These are phyloP conservation scores for Melipona beecheii DNA, from an alignment of 2,888 invertebrate genomes.

Conservation along the genomic window DNA sequence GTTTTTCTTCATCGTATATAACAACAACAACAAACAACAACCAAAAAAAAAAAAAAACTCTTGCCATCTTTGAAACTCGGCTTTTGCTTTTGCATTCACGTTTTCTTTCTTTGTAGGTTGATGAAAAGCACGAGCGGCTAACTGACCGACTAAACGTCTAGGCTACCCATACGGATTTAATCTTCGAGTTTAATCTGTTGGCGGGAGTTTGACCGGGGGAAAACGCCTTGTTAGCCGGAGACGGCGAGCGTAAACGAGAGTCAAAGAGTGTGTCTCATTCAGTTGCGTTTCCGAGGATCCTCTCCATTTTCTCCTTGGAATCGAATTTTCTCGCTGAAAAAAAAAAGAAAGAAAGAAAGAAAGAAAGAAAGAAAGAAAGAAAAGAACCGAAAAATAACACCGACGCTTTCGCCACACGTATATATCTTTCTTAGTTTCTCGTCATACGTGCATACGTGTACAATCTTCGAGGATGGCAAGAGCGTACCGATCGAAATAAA, in stretches of 20 bases:
- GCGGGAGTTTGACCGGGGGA: slow-evolving; percentile 2
- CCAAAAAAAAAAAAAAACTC: slow-evolving; percentile 10
- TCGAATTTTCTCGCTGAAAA: background rate
- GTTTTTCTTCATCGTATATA: slow-evolving; percentile 20
- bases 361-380: too few relatives aligned
- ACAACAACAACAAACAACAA: background rate
- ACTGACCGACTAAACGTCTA: slow-evolving; percentile 44
- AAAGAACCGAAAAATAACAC: background rate
- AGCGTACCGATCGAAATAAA: slow-evolving; percentile 21
- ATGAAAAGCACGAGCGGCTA: slow-evolving; percentile 57
- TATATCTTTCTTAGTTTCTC: background rate
- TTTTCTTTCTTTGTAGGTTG: slow-evolving; percentile 61
- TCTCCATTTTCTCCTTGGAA: slow-evolving; percentile 23
- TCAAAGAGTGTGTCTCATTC: slow-evolving; percentile 3
- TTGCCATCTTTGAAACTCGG: slow-evolving; percentile 43
- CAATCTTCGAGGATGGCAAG: slow-evolving; percentile 45
- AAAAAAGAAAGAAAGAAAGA: background rate
- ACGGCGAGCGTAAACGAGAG: slow-evolving; percentile 21
- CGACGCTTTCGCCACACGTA: slow-evolving; percentile 1
- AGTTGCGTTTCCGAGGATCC: slow-evolving; percentile 4
- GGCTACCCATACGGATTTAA: slow-evolving; percentile 45
- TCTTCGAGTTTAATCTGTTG: slow-evolving; percentile 45
- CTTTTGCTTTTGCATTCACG: slow-evolving; percentile 37
- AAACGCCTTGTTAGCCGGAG: slow-evolving; percentile 6
- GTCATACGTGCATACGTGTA: background rate